Percentiles rank a stretch among this genome's conserved stretches.
phyloP scores from a whole-genome alignment of 2,888 invertebrate species.

The Mesoligia furuncula region DNA sequence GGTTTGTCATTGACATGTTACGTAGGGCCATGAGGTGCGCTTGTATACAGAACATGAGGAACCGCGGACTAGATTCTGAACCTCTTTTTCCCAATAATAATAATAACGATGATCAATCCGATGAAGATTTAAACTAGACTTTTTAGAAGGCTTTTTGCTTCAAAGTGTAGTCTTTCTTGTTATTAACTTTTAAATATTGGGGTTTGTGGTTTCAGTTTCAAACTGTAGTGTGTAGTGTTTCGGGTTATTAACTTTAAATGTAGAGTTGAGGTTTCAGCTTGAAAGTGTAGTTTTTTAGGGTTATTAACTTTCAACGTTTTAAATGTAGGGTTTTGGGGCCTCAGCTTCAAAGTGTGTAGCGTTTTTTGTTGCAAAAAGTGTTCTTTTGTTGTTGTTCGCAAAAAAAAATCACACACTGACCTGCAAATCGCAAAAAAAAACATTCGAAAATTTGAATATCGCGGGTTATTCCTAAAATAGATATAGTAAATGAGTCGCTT shows the following conservation, averaged over 20 bases:
- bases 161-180: not conserved
- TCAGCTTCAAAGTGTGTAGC: not conserved
- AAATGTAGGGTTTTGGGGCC: not conserved
- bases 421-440: too few species aligned
- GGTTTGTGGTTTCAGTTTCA: not conserved
- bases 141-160: not conserved
- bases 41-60: constrained; percentile 33
- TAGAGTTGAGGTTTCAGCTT: not conserved
- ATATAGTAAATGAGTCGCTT: too few species aligned
- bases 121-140: not conserved
- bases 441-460: too few species aligned
- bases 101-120: not conserved
- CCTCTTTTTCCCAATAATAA: not conserved
- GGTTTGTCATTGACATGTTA: constrained; percentile 61
- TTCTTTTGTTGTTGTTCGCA: too few species aligned
- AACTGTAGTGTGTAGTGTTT: not conserved
- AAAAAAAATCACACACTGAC: too few species aligned
- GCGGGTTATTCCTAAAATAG: too few species aligned
- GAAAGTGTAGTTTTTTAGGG: not conserved
- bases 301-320: not conserved
- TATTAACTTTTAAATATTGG: not conserved
- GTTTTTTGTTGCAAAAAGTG: too few species aligned
- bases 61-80: constrained; percentile 31
- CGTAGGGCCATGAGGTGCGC: constrained; percentile 1
- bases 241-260: not conserved